Base-by-base conservation (phyloP, 2,888 invertebrate species). In the Lacanobia wlatinum region DNA sequence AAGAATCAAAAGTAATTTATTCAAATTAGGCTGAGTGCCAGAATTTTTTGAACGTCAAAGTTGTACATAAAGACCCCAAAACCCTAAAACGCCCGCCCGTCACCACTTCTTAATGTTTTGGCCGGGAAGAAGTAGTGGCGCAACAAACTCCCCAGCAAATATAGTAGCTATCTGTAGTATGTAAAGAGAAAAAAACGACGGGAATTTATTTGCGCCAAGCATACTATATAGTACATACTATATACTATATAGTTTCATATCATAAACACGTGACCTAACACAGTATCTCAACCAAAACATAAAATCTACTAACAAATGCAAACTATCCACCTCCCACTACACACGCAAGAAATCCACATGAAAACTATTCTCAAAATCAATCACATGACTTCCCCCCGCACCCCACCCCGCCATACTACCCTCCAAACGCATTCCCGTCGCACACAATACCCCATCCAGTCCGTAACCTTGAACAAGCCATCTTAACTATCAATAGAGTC, bases 401-500 rank as follows among this genome's bases (percentile, higher is more conserved):
- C 60, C 60, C 43, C 52, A 40, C 67, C 8, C 55, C 63, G 23
- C 38, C 53, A 60, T 50, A 34, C 52, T 77, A 76, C 78, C 78
- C 78, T 65, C 76, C 0, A 55, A 76, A 60, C 78, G 66, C 78
- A 79, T 79, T 76, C 79, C 76, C 78, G 67, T 66, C 70, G 56
- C 53, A 60, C 70, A 84, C 83, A 81, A 80, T 77, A 85, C 83
- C 78, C 86, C 77, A 81, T 84, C 84, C 82, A 63, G 76, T 72
- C 23, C 69, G 62, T 72, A 82, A 88, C 88, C 84, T 83, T 86
- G 84, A 88, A 87, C 78, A 86, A 87, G 89, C 78, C 85, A 70
- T 92, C 94, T 93, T 93, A 90, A 91, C 94, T 94, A 94, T 93
- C 92, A 92, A 92, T 94, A 94, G 93, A 89, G 89, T 76, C 83